Evolutionary conservation across 2,888 invertebrate genomes (phyloP), one percentile per base, ranked within the genome.

Genomic region (Therioaphis trifolii): DNA sequence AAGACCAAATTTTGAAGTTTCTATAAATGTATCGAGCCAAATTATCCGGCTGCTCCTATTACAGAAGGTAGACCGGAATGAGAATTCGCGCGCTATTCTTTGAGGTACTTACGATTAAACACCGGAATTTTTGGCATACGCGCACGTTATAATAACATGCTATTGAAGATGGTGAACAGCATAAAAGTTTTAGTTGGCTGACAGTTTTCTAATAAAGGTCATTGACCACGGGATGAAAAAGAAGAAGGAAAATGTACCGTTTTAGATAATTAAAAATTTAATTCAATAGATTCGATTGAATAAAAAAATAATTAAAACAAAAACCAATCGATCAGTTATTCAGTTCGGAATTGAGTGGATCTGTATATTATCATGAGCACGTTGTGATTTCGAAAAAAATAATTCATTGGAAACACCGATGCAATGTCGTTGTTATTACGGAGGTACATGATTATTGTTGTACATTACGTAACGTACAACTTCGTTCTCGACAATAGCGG

Each of bases 161-260:
- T 63, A 46, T 63, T 29, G 40, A 14, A 46, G 24, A 74, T 58
- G 18, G 55, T 40, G 55, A 55, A 74, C 21, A 24, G 55, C 29
- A 29, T 52, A 14, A 27, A 43, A 76, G 75, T 24, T 35, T 14
- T 24, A 43, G 75, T 76, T 61, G 75, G 76, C 63, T 46, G 27
- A 76, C 76, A 63, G 46, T 76, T 76, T 77, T 77, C 66, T 49
- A 49, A 66, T 77, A 63, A 66, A 77, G 77, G 63, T 77, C 63
- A 35, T 77, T 77, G 63, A 66, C 77, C 46, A 35, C 29, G 29
- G 4, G 35, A 49, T 46, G 21, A 76, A 27, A 61, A 4, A 74
- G 46, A 46, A 52, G 29, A 52, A 55, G 35, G 49, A 72, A 72
- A 29, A 43, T 52, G 0, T 72, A 49, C 46, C 46, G 49, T 49